Base-by-base conservation (phyloP, 2,113 vertebrate species). In the Ascaphus truei region DNA sequence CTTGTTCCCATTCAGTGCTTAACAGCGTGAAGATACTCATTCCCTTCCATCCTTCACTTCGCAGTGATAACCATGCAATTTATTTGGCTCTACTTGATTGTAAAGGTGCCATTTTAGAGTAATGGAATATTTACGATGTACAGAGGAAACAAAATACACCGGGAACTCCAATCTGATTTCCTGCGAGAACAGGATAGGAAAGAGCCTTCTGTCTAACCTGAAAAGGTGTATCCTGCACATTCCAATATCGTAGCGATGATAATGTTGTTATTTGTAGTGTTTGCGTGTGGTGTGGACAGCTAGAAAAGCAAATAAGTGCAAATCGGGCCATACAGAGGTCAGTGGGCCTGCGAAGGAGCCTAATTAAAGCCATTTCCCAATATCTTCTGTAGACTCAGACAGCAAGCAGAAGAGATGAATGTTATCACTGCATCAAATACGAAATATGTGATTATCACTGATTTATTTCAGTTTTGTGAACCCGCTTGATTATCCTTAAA, bases 111-210 rank as follows among this genome's bases (percentile, higher is more conserved):
- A 73, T 84, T 83, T 76, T 1, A 31, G 71, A 73, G 73, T 69
- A 77, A 87, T 84, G 82, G 85, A 73, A 73, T 65, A 80, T 72
- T 76, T 77, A 82, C 78, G 16, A 18, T 20, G n/a, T 45, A 18
- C 15, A 16, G 16, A 18, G 4, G 16, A 45, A 45, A n/a, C 4
- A 45, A 45, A 45, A 18, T 9, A n/a, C n/a, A n/a, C 13, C 2
- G 20, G 20, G 41, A 45, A 62, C 75, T 67, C 56, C 43, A 16
- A 30, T 16, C 71, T 53, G 77, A 75, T 67, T 77, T 74, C 72
- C 80, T 77, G 41, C 59, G 76, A 67, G 60, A 2, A 1, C 7
- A 39, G 16, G 41, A 48, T 30, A 74, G 51, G 53, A 71, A 55
- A 71, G 9, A 1, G 4, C 53, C 48, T 0, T 57, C 18, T 36